Evolutionary conservation across 2,888 invertebrate genomes (phyloP).

Genomic region (Drosophila kambysellisi): DNA sequence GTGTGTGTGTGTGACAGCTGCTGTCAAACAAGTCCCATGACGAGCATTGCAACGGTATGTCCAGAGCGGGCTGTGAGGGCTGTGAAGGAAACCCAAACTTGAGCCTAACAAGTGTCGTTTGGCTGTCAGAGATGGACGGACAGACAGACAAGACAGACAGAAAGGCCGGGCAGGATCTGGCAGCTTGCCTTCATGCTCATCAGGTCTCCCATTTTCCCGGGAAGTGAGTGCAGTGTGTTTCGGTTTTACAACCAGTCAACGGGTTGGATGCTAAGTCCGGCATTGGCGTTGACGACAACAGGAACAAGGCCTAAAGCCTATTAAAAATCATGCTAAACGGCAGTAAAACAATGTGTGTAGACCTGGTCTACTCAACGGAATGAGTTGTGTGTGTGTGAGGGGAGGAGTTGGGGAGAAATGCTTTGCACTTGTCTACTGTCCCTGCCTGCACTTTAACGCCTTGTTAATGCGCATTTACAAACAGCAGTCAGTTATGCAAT

Average conservation of each 20-base stretch:
- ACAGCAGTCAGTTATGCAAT: constrained; percentile 29
- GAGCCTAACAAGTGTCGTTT: constrained; percentile 78
- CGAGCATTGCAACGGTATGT: constrained; percentile 69
- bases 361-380: constrained; percentile 15
- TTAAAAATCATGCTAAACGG: constrained; percentile 79
- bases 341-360: constrained; percentile 74
- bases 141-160: constrained; percentile 30
- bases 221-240: constrained; percentile 13
- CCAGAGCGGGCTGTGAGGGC: constrained; percentile 8
- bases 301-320: constrained; percentile 69
- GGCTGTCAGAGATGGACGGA: constrained; percentile 64
- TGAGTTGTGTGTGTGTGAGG: neutral
- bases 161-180: constrained; percentile 22
- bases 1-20: constrained; percentile 54
- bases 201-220: constrained; percentile 36
- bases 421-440: constrained; percentile 50
- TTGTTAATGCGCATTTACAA: constrained; percentile 62
- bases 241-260: constrained; percentile 56
- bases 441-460: constrained; percentile 33
- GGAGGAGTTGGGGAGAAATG: neutral
- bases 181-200: constrained; percentile 71
- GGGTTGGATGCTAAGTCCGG: constrained; percentile 46
- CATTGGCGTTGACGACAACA: constrained; percentile 37
- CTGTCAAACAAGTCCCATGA: constrained; percentile 78
- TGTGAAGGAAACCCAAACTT: constrained; percentile 48